phyloP scores from a whole-genome alignment of 2,888 invertebrate genomes.

The Parnassius mnemosyne region DNA sequence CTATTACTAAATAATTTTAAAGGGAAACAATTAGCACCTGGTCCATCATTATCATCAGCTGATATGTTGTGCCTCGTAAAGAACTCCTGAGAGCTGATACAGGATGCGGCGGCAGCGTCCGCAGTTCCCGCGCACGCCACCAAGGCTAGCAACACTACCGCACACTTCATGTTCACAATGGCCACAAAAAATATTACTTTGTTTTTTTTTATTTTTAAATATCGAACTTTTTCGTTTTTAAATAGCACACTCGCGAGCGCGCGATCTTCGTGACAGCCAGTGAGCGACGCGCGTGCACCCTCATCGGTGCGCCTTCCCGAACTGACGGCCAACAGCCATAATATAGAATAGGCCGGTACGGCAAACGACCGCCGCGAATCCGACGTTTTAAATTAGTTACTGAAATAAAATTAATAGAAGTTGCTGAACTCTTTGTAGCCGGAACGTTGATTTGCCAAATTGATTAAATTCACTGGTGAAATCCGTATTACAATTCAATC shows the following conservation, averaged over 20 bases:
- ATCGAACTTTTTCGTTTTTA: slow-evolving; percentile 47
- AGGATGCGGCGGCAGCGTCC: slow-evolving; percentile 54
- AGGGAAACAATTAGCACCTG: slow-evolving; percentile 56
- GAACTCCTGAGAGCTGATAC: slow-evolving; percentile 60
- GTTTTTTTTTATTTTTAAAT: slow-evolving; percentile 42
- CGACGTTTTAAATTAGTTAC: slow-evolving; percentile 61
- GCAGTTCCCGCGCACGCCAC: slow-evolving; percentile 50
- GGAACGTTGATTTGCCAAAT: slow-evolving; percentile 22
- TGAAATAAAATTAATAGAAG: slow-evolving; percentile 58
- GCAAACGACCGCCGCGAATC: slow-evolving; percentile 42
- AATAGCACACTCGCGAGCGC: slow-evolving; percentile 62
- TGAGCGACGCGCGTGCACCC: slow-evolving; percentile 62
- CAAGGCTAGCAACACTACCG: slow-evolving; percentile 58
- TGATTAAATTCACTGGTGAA: slow-evolving; percentile 14
- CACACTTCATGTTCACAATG: slow-evolving; percentile 71
- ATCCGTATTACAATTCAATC: slow-evolving; percentile 1
- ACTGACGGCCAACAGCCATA: slow-evolving; percentile 45
- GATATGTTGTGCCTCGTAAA: slow-evolving; percentile 69
- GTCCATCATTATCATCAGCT: slow-evolving; percentile 70
- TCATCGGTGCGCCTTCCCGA: slow-evolving; percentile 68
- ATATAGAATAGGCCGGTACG: slow-evolving; percentile 31
- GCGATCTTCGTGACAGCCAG: slow-evolving; percentile 45
- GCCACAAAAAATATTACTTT: slow-evolving; percentile 38
- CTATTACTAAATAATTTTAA: neutral
- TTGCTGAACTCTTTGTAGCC: slow-evolving; percentile 47